Evolutionary conservation across 2,113 vertebrate genomes (phyloP), one percentile per base, ranked within the genome.

Genomic region (Lethenteron camtschaticum): DNA sequence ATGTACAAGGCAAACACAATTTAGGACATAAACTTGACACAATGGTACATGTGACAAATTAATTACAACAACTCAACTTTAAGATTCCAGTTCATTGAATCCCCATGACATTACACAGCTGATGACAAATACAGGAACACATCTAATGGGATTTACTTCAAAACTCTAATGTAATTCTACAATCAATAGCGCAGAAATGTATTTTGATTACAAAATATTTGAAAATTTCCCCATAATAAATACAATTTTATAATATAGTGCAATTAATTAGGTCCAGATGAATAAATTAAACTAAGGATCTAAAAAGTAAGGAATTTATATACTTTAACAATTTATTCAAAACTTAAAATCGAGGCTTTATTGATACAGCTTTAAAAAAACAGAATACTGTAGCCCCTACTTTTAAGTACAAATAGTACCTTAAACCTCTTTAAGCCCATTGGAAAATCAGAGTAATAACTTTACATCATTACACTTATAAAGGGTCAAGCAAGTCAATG

Each of bases 121-220:
- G 63, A 66, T 9, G 63, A 16, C 24, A 66, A 66, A 66, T 24
- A 66, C 24, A 66, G n/a, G 24, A 66, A 66, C n/a, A 66, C 63
- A 66, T n/a, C 24, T n/a, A 66, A 66, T n/a, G 63, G 24, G 24
- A 16, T n/a, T 24, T 66, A 66, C n/a, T 16, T n/a, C 63, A 66
- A 66, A 66, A 66, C 9, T 16, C n/a, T 24, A 66, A 66, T 9
- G 24, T 16, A 66, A 66, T 66, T 24, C 63, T 66, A 66, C 63
- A 66, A 66, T 66, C 63, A 66, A 66, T 66, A 24, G n/a, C 63
- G 24, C n/a, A 66, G 41, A 41, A 41, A 41, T 41, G 41, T 24
- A 66, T 66, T 66, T 24, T 66, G 63, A 66, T 66, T 66, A 66
- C 63, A 66, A 66, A 66, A 66, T 66, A 66, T 66, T 66, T 66